Base-by-base conservation (phyloP, 2,113 vertebrate species). In the Pionites leucogaster region DNA sequence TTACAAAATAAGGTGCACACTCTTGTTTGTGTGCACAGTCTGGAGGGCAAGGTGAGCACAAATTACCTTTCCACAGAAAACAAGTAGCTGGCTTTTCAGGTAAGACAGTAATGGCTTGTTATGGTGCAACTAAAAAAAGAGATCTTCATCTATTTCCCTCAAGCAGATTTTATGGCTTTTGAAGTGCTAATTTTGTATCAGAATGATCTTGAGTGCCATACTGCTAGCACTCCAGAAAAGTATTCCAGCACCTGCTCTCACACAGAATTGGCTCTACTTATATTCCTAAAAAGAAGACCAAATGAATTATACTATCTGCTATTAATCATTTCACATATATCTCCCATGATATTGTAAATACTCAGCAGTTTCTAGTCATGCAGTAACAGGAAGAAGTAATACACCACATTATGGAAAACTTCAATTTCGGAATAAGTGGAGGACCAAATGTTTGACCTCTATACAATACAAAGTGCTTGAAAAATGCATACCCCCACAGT, bases 211-310 rank as follows among this genome's bases (percentile, higher is more conserved):
- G 93, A 96, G 60, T 84, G 35, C 60, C 72, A 69, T 76, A 49
- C 55, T 92, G 80, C 59, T 92, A 93, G 31, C 65, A 91, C 77
- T 93, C 55, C 80, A 91, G 69, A 89, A 92, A 93, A 91, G 47
- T 89, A 55, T 82, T 93, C 17, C 53, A 92, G 47, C 91, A 94
- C 77, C 72, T 92, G 86, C 47, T 94, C 27, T 93, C 82, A 71
- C 68, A 75, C 22, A 93, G 65, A 92, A 91, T 91, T 86, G 95
- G 29, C 42, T 95, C 62, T 85, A 59, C 84, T 82, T 95, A 69
- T 62, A 91, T 60, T 83, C 80, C 52, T 81, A 68, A 90, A 94
- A 94, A 82, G 69, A 93, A 65, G 80, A 89, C 14, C n/a, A 93
- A 93, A 88, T 90, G 35, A 59, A 88, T 95, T 80, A 62, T 77